Evolutionary conservation across 2,888 invertebrate species (phyloP).

Genomic region (Amblyjoppa fuscipennis): DNA sequence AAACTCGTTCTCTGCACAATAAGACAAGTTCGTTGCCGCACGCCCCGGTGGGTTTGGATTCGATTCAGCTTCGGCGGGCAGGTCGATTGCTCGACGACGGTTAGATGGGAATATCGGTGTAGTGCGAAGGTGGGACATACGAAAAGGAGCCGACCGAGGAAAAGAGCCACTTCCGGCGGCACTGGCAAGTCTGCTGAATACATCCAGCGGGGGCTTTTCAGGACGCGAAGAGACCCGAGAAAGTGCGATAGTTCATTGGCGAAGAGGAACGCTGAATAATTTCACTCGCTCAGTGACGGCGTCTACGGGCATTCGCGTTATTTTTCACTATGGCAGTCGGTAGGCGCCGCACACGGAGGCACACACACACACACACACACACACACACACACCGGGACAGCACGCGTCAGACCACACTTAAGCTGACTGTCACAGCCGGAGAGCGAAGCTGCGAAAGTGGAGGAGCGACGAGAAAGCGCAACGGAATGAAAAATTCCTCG

Average conservation of each 20-base stretch:
- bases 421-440: not conserved
- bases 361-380: not conserved
- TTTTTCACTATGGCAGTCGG: slow-evolving; percentile 1
- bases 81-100: slow-evolving; percentile 30
- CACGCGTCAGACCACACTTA: not conserved
- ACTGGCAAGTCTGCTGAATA: not conserved
- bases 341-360: not conserved
- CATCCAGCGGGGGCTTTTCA: not conserved
- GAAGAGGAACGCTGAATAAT: slow-evolving; percentile 24
- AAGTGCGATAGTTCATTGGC: not conserved
- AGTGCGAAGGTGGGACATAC: not conserved
- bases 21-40: slow-evolving; percentile 12
- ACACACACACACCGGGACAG: not conserved
- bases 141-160: not conserved
- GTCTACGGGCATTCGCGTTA: not conserved
- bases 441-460: not conserved
- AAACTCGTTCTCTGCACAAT: not conserved
- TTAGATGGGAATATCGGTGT: not conserved
- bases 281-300: slow-evolving; percentile 16
- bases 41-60: slow-evolving; percentile 30
- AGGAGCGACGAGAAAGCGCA: slow-evolving; percentile 18
- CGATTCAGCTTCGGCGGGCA: slow-evolving; percentile 42
- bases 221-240: not conserved
- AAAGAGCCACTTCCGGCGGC: not conserved
- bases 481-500: slow-evolving; percentile 17